Conservation (phyloP, 2,888 invertebrate species). For the Drosophila macrospina region DNA sequence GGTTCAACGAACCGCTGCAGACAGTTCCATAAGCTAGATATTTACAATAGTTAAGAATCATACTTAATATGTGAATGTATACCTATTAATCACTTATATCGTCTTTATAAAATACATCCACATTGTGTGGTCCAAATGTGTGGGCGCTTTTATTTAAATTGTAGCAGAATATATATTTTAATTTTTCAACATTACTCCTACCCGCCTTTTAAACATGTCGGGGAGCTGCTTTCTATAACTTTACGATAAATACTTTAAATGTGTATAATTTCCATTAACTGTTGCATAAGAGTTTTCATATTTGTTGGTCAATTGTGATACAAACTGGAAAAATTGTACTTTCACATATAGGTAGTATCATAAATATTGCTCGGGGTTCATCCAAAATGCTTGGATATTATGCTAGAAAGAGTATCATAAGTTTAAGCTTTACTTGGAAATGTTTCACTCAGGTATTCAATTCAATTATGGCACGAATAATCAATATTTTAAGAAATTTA, state of each 20-base stretch:
- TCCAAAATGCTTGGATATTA: background rate
- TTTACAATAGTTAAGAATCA: background rate
- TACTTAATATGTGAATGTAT: background rate
- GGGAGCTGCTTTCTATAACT: slow-evolving; percentile 23
- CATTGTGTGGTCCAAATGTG: slow-evolving; percentile 41
- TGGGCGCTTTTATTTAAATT: slow-evolving; percentile 61
- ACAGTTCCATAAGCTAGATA: slow-evolving; percentile 55
- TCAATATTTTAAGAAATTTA: slow-evolving; percentile 14
- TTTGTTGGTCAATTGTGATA: slow-evolving; percentile 42
- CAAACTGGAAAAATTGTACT: slow-evolving; percentile 23
- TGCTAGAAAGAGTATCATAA: slow-evolving; percentile 6
- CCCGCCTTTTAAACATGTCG: slow-evolving; percentile 24
- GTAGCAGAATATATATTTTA: slow-evolving; percentile 74
- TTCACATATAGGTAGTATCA: slow-evolving; percentile 5
- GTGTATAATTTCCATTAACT: slow-evolving; percentile 22
- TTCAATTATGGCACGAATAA: slow-evolving; percentile 53
- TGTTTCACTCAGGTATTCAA: slow-evolving; percentile 56
- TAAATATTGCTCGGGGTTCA: slow-evolving; percentile 11
- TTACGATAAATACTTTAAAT: slow-evolving; percentile 47
- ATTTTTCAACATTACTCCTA: slow-evolving; percentile 49
- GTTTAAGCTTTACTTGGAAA: slow-evolving; percentile 18
- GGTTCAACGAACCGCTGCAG: slow-evolving; percentile 10
- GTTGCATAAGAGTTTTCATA: slow-evolving; percentile 22
- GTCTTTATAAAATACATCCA: slow-evolving; percentile 29
- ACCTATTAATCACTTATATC: slow-evolving; percentile 23